Conservation (phyloP, 2,113 vertebrate genomes). For the Syrmaticus mikado region DNA sequence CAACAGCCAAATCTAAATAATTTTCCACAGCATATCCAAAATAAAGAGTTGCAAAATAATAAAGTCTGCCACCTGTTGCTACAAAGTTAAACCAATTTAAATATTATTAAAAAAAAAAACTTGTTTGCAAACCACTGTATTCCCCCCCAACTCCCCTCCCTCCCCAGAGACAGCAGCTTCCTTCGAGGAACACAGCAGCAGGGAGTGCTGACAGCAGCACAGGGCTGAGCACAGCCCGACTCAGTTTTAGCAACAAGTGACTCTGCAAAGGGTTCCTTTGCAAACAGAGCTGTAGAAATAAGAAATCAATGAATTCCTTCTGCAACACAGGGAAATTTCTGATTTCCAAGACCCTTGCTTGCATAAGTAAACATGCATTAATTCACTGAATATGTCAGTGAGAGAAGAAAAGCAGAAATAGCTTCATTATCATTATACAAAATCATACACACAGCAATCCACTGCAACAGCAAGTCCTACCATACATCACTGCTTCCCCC, state of each 20-base stretch:
- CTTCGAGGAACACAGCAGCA: neutral
- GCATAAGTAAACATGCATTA: neutral
- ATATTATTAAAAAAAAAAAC: neutral
- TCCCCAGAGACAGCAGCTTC: neutral
- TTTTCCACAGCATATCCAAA: neutral
- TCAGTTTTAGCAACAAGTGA: neutral
- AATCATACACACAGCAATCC: neutral
- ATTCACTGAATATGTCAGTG: neutral
- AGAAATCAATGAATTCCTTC: neutral
- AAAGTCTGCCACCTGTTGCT: neutral
- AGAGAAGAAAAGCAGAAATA: constrained; percentile 9
- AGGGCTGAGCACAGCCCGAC: neutral
- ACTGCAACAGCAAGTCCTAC: neutral
- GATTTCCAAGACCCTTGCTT: neutral
- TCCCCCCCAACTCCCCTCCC: neutral
- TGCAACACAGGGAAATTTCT: neutral
- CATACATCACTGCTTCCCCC: neutral
- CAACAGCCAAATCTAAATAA: neutral
- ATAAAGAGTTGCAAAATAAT: neutral
- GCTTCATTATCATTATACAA: neutral
- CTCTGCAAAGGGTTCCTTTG: neutral
- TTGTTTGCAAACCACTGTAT: neutral
- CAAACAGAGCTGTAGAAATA: neutral
- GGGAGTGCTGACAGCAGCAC: neutral
- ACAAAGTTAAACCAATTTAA: neutral